Evolutionary conservation across 2,113 vertebrate species (phyloP), one percentile per base, ranked within the genome.

Genomic region (Cephalophus harveyi): DNA sequence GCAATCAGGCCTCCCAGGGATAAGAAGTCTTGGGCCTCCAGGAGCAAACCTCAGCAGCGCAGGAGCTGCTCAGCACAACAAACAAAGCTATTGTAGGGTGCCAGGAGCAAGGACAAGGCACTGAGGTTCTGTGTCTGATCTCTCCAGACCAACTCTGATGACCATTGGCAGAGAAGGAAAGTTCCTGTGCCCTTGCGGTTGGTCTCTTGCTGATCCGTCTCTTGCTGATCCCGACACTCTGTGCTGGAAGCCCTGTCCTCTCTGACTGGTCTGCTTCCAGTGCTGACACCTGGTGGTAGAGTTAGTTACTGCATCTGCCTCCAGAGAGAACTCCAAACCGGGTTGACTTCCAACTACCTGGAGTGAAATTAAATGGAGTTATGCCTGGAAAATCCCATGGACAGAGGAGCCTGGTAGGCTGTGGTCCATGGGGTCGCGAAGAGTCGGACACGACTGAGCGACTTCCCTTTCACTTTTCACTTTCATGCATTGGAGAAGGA

Each of bases 211-310:
- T 86, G 74, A 87, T 90, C 46, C 23, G 30, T 57, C 23, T 88
- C 93, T 87, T 94, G 54, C 67, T 86, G 74, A 87, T 90, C 46
- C 23, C 28, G 19, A 30, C 48, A 59, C 54, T 21, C 11, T 15
- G 60, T 40, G 43, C 30, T 36, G 6, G 62, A 81, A 93, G 11
- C 55, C 5, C 17, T 15, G 21, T 78, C 21, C 50, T 25, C 14
- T 54, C 36, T 25, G 79, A 60, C 2, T 0, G 5, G 7, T 50
- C 84, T 60, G 81, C 13, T 62, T 25, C 88, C 81, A 46, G 67
- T 95, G 91, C 97, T 97, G 97, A 96, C 97, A 3, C 93, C 98
- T 93, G 52, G 83, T 93, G 97, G 96, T 52, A 1, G 52, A 74
- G 55, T 23, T n/a, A 50, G 85, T 74, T 84, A 93, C 83, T 97